Base-by-base conservation (phyloP, 1,140 invertebrate species). In the Euwallacea fornicatus region DNA sequence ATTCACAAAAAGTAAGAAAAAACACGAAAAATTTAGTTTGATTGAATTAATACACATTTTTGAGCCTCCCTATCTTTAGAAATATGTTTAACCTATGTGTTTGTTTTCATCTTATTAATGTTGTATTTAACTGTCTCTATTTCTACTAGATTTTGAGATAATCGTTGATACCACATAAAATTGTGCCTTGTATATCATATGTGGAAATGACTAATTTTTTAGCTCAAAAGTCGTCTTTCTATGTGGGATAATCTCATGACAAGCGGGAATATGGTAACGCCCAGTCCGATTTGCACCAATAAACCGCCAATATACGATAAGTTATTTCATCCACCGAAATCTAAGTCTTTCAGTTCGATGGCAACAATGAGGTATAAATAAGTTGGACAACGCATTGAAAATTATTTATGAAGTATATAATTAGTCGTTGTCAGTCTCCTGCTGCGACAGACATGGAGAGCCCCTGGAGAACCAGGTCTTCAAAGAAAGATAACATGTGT, bases 271-370 rank as follows among this genome's bases (percentile, higher is more conserved):
- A 46, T 73, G 44, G 59, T 59, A 6, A 59, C 75, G 21, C 66
- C 75, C 9, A 78, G 74, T 69, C 78, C 78, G 10, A 76, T 76
- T 46, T 72, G 61, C 72, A 77, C 72, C 21, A 73, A 64, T 15
- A 66, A 66, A 66, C 58, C 44, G 13, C 7, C 44, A 7, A 13
- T 16, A 6, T 11, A 41, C 33, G 65, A 72, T 6, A 66, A 65
- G 13, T 16, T 42, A 7, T 64, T 56, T 42, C n/a, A 62, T 54
- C 10, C 61, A 33, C 43, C 50, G 4, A 71, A 84, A 63, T 87
- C 87, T 0, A 82, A 83, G 69, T 84, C 86, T 9, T 86, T 87
- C 43, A 89, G 86, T 82, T 85, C 88, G 2, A 88, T 89, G 86
- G 87, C 88, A 7, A 81, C 83, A 7, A 83, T 85, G 13, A 79